Evolutionary conservation across 1,140 invertebrate species (phyloP), one percentile per base, ranked within the genome.

Genomic region (Oscheius sp.): DNA sequence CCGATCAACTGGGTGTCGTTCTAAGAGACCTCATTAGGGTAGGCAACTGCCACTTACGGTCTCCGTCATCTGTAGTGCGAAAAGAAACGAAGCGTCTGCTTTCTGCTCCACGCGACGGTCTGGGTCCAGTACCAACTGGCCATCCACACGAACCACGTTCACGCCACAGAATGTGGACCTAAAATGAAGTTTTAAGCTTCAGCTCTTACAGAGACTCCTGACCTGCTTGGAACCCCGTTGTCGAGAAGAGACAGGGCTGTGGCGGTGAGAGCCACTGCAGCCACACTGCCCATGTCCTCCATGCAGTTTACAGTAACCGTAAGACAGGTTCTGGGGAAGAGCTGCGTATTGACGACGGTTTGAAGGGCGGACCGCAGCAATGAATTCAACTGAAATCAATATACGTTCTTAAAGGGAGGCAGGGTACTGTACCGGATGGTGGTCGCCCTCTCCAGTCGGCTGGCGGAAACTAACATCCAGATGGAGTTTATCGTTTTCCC

Each of bases 151-250:
- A 46, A 58, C 49, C 23, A 74, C 36, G 3, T 59, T 49, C 2
- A 74, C 55, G 18, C 72, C 72, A 46, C 72, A 68, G 72, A 74
- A 74, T 0, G 52, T n/a, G 15, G 72, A 34, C 68, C 72, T 74
- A 36, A 73, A 58, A 59, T 7, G 1, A 18, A 31, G 23, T 64
- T 64, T 20, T 64, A n/a, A 2, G 3, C 20, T 42, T 20, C 18
- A 28, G 18, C n/a, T 31, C 18, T 34, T 1, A 49, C 26, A 32
- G 20, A 32, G 49, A 69, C 55, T 69, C 55, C 36, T 28, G 36
- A 71, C 69, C 58, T 58, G 26, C 35, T 49, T 29, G 69, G 69
- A 31, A 64, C 58, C 52, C 59, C 69, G 64, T 71, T 71, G 46
- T 71, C 69, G 26, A 71, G 61, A 49, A 71, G 38, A 55, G 69